Conservation (phyloP, 1,140 invertebrate species). For the Ridgeia piscesae region DNA sequence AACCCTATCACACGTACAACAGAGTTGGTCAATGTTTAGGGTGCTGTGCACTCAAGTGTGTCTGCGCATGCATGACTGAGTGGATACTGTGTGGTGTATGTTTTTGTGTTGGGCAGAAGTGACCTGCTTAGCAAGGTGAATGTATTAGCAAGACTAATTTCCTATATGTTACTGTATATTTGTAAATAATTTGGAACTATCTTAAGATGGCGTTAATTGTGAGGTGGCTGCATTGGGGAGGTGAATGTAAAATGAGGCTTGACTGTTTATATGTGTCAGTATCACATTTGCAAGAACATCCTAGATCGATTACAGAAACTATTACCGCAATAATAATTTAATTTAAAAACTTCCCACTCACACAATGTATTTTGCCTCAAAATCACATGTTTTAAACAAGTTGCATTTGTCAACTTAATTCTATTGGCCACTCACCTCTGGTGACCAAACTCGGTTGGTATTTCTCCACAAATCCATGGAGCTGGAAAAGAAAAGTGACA, state of each 20-base stretch:
- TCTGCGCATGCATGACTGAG: neutral
- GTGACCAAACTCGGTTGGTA: slow-evolving; percentile 34
- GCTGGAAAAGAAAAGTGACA: slow-evolving; percentile 34
- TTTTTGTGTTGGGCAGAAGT: too few relatives aligned
- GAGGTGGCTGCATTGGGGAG: too few relatives aligned
- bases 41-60: neutral
- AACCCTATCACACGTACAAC: too few relatives aligned
- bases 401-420: neutral
- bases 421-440: neutral
- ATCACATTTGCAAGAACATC: neutral
- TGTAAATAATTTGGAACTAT: too few relatives aligned
- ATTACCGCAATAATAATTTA: neutral
- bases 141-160: neutral
- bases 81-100: neutral
- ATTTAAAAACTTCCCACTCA: neutral
- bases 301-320: neutral
- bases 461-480: slow-evolving; percentile 56
- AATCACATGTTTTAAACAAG: neutral
- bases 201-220: too few relatives aligned
- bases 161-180: neutral
- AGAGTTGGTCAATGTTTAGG: neutral
- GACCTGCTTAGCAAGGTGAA: too few relatives aligned
- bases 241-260: too few relatives aligned
- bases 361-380: neutral
- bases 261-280: neutral